phyloP scores from a whole-genome alignment of 2,888 invertebrate genomes.

The Arge pagana region DNA sequence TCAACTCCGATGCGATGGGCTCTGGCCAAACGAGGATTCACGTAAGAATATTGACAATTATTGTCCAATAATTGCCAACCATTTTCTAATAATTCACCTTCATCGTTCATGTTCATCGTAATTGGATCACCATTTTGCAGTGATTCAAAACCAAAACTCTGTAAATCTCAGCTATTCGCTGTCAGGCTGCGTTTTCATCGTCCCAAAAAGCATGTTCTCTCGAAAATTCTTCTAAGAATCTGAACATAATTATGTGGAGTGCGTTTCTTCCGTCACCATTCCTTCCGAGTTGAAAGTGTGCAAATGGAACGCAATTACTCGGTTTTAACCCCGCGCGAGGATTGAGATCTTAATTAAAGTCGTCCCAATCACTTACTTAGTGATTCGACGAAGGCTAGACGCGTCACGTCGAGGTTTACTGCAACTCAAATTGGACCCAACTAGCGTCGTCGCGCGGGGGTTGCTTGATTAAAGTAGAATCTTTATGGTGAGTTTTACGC shows the following conservation, averaged over 20 bases:
- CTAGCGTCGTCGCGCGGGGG: background rate
- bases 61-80: background rate
- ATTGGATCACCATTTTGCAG: no score
- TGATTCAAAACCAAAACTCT: no score
- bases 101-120: background rate
- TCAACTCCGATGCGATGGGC: constrained; percentile 86
- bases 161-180: no score
- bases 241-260: no score
- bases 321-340: background rate
- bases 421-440: constrained; percentile 11
- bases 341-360: constrained; percentile 17
- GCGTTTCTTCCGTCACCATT: no score
- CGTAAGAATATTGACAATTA: constrained; percentile 62
- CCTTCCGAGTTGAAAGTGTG: no score
- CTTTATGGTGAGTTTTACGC: constrained; percentile 43
- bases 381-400: background rate
- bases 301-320: no score
- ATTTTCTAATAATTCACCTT: background rate
- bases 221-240: no score
- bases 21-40: constrained; percentile 76
- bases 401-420: constrained; percentile 1
- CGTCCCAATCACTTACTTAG: constrained; percentile 25
- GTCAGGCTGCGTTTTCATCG: no score
- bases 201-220: no score
- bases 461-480: constrained; percentile 43